Percentiles rank a stretch among this genome's conserved stretches.
These are phyloP conservation scores for Zosterops borbonicus DNA, from an alignment of 2,113 vertebrate species.

Conservation along the genomic window DNA sequence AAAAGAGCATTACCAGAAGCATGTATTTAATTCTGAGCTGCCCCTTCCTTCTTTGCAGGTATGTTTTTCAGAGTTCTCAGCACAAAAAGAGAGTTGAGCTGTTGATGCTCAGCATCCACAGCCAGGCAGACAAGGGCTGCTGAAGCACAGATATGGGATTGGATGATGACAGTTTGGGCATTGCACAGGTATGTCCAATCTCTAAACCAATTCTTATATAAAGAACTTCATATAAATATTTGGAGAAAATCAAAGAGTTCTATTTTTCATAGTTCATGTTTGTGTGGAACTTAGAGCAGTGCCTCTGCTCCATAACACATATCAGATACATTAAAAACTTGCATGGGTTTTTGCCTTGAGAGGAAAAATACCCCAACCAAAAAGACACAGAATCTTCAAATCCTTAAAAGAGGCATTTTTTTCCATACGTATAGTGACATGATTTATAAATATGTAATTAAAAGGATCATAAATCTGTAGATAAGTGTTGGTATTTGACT, in stretches of 20 bases:
- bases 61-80: background rate
- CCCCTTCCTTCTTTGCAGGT: background rate
- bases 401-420: background rate
- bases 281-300: background rate
- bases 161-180: background rate
- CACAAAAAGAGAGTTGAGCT: background rate
- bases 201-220: background rate
- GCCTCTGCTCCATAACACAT: rapidly evolving
- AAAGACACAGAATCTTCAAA: background rate
- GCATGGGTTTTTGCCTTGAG: background rate
- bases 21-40: background rate
- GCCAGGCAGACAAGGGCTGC: background rate
- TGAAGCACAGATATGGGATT: background rate
- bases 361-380: background rate
- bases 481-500: slow-evolving; percentile 1
- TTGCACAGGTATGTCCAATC: background rate
- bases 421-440: background rate
- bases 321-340: background rate
- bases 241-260: background rate
- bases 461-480: slow-evolving; percentile 9
- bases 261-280: background rate
- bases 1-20: background rate
- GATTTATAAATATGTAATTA: slow-evolving; percentile 13
- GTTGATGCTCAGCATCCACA: background rate
- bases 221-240: background rate